Conservation (phyloP, 1,140 invertebrate genomes). For the Myzus persicae region DNA sequence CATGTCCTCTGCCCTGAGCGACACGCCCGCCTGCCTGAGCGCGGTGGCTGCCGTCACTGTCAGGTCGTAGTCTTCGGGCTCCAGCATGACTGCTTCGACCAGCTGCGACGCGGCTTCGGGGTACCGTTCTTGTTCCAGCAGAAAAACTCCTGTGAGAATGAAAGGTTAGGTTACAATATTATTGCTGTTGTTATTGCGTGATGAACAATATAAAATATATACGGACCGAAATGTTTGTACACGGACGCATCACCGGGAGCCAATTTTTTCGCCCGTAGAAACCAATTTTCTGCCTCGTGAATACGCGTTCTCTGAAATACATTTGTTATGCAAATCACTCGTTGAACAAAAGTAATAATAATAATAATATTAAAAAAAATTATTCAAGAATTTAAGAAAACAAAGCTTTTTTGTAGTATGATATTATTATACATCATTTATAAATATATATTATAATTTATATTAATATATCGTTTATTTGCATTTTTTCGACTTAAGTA, state of each 20-base stretch:
- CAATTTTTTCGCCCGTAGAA: conserved; percentile 81
- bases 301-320: conserved; percentile 77
- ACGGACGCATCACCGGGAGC: conserved; percentile 84
- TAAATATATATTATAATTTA: no score
- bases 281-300: conserved; percentile 88
- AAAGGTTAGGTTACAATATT: no score
- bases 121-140: conserved; percentile 77
- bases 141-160: conserved; percentile 81
- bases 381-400: conserved; percentile 17
- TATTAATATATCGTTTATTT: background rate
- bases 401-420: background rate
- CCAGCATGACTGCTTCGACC: conserved; percentile 76
- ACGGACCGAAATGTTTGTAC: conserved; percentile 85
- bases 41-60: conserved; percentile 87
- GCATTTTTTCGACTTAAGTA: background rate
- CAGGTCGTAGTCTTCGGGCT: conserved; percentile 81
- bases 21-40: conserved; percentile 78
- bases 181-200: no score
- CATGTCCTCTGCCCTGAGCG: conserved; percentile 82
- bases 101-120: conserved; percentile 84
- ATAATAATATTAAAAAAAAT: conserved; percentile 36
- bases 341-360: background rate
- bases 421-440: background rate
- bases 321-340: conserved; percentile 44
- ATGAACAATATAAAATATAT: background rate